Percentiles rank a stretch among this genome's conserved stretches.
Conservation (phyloP, 53 echinoderm and acorn worm species). For the Echinarachnius parma region DNA sequence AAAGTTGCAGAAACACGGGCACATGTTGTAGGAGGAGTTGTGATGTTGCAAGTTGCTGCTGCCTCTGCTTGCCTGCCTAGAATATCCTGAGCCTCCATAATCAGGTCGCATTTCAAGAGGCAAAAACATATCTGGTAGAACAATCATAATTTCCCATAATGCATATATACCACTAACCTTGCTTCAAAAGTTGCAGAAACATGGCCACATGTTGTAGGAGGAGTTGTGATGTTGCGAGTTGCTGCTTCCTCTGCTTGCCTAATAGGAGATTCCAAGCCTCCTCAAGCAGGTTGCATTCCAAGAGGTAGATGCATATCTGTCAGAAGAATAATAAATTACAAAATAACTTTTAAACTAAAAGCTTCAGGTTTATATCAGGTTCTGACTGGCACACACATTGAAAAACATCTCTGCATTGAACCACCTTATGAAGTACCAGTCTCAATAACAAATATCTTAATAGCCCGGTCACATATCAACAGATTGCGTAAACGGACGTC, state of each 20-base stretch:
- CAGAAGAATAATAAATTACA: background rate
- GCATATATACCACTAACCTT: background rate
- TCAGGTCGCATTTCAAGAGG: conserved; percentile 6
- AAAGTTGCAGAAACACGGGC: background rate
- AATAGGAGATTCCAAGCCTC: conserved; percentile 9
- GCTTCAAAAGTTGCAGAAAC: background rate
- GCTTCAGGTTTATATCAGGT: too few species aligned
- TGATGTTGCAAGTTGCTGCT: background rate
- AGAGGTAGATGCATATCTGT: background rate
- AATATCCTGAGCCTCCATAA: conserved; percentile 6
- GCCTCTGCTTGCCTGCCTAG: background rate
- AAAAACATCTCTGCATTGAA: too few species aligned
- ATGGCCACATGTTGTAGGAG: background rate
- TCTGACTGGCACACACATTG: too few species aligned
- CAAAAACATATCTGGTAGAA: background rate
- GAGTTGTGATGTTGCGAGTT: background rate
- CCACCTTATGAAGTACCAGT: too few species aligned
- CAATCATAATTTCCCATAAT: background rate
- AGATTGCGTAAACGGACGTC: too few species aligned
- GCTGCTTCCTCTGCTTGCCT: background rate
- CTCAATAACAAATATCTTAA: too few species aligned
- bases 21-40: background rate
- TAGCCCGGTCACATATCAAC: too few species aligned
- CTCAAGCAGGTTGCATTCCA: conserved; percentile 8
- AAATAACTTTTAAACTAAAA: too few species aligned